phyloP scores from a whole-genome alignment of 2,888 invertebrate genomes.

The Argyresthia albistria region DNA sequence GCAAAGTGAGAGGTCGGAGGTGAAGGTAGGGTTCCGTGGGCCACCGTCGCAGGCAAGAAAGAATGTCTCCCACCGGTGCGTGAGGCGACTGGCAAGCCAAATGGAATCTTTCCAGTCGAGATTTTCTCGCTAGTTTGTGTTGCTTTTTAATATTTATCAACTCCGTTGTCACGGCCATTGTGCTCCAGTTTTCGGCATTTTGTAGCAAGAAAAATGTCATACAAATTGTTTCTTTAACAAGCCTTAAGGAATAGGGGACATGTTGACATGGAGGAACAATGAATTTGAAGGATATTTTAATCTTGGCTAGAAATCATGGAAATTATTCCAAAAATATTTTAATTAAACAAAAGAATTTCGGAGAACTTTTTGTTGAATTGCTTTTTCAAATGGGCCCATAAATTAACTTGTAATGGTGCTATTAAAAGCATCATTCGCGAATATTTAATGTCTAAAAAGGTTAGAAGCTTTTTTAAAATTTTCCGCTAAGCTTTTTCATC shows the following conservation, averaged over 20 bases:
- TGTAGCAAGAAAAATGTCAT: not conserved
- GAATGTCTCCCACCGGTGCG: constrained; percentile 46
- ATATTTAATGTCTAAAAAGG: constrained; percentile 68
- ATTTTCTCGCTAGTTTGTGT: constrained; percentile 54
- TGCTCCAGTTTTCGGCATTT: constrained; percentile 49
- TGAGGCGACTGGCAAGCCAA: constrained; percentile 34
- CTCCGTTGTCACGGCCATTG: constrained; percentile 42
- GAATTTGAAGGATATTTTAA: too few species aligned
- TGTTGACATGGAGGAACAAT: too few species aligned
- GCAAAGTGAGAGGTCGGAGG: constrained; percentile 49
- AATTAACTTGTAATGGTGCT: constrained; percentile 67
- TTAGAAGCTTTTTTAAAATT: constrained; percentile 43
- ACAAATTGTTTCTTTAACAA: too few species aligned
- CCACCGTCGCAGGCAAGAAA: constrained; percentile 36
- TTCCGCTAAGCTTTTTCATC: not conserved
- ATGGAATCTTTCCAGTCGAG: constrained; percentile 52
- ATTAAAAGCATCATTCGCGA: constrained; percentile 69
- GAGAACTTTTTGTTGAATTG: constrained; percentile 5
- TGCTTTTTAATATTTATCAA: constrained; percentile 64
- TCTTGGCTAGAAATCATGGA: constrained; percentile 1
- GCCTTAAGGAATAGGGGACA: too few species aligned
- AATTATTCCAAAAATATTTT: constrained; percentile 4
- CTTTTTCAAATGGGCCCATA: constrained; percentile 29
- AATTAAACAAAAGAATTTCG: constrained; percentile 3
- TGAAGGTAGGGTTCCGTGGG: constrained; percentile 37